Evolutionary conservation across 1,140 invertebrate species (phyloP).

Genomic region (Diorhabda elongata): DNA sequence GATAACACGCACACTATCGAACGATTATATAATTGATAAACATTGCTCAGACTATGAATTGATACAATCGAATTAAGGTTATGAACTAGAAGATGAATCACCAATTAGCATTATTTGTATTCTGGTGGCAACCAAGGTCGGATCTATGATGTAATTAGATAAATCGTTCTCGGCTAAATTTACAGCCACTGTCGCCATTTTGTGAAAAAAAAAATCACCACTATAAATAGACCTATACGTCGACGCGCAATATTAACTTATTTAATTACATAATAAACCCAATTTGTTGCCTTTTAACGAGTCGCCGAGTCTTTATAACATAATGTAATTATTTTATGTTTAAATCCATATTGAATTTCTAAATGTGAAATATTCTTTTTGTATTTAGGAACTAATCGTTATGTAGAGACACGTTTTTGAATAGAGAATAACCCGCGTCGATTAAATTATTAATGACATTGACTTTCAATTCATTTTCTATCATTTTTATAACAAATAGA

Average conservation of each 20-base stretch:
- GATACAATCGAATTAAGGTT: conserved; percentile 7
- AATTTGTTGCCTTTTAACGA: conserved; percentile 4
- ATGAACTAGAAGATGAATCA: conserved; percentile 8
- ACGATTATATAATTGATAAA: too few relatives aligned
- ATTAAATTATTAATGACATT: too few relatives aligned
- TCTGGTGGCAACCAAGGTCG: conserved; percentile 6
- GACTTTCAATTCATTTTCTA: too few relatives aligned
- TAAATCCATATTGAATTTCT: too few relatives aligned
- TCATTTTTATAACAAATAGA: too few relatives aligned
- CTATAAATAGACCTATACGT: conserved; percentile 8
- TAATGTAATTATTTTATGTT: too few relatives aligned
- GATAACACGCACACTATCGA: too few relatives aligned
- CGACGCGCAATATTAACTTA: conserved; percentile 4
- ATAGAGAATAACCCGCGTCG: too few relatives aligned
- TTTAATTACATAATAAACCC: conserved; percentile 6
- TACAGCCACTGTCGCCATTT: background rate
- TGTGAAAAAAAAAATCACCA: conserved; percentile 14
- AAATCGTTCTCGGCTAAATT: conserved; percentile 5
- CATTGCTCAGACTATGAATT: too few relatives aligned
- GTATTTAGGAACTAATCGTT: too few relatives aligned
- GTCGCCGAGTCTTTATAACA: background rate
- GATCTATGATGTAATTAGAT: conserved; percentile 10
- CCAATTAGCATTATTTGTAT: conserved; percentile 9
- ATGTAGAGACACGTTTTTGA: too few relatives aligned
- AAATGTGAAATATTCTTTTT: too few relatives aligned